A percentile compares a stretch with the other conserved stretches of the same genome.
These are phyloP conservation scores for Leptoteleia sp. DNA, from an alignment of 1,140 invertebrate species.

Conservation along the genomic window DNA sequence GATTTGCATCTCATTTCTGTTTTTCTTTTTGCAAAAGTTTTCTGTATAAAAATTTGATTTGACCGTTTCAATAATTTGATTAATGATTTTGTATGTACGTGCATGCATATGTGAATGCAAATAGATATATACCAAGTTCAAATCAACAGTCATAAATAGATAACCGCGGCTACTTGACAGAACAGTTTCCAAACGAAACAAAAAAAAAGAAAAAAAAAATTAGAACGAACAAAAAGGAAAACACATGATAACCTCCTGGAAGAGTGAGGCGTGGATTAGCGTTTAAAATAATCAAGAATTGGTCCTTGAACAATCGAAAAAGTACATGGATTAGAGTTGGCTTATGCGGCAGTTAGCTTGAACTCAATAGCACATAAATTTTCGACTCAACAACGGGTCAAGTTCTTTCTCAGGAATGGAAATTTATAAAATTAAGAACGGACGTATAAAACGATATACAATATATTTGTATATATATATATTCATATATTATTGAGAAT, in stretches of 20 bases:
- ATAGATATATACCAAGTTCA: too few relatives aligned
- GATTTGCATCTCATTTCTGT: too few relatives aligned
- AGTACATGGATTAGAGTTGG: constrained; percentile 73
- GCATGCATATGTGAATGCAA: too few relatives aligned
- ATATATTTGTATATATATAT: too few relatives aligned
- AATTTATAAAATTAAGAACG: constrained; percentile 74
- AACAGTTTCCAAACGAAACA: too few relatives aligned
- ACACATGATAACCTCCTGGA: constrained; percentile 16
- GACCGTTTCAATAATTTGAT: too few relatives aligned
- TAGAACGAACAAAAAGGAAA: constrained; percentile 12
- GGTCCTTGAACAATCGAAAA: constrained; percentile 77
- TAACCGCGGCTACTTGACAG: constrained; percentile 12
- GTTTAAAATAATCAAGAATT: constrained; percentile 61
- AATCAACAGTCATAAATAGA: too few relatives aligned
- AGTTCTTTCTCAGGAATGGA: constrained; percentile 69
- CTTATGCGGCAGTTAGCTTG: constrained; percentile 53
- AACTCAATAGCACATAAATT: constrained; percentile 32
- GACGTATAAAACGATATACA: constrained; percentile 71
- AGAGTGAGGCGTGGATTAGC: constrained; percentile 39
- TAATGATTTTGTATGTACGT: too few relatives aligned
- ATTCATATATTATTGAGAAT: constrained; percentile 79
- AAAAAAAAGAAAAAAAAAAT: neutral
- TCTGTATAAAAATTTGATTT: too few relatives aligned
- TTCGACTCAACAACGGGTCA: constrained; percentile 59
- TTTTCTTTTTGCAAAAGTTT: too few relatives aligned